A percentile compares a stretch with the other conserved stretches of the same genome.
These are phyloP conservation scores for Malurus cyaneus DNA, from an alignment of 2,113 vertebrate genomes.

Conservation along the genomic window DNA sequence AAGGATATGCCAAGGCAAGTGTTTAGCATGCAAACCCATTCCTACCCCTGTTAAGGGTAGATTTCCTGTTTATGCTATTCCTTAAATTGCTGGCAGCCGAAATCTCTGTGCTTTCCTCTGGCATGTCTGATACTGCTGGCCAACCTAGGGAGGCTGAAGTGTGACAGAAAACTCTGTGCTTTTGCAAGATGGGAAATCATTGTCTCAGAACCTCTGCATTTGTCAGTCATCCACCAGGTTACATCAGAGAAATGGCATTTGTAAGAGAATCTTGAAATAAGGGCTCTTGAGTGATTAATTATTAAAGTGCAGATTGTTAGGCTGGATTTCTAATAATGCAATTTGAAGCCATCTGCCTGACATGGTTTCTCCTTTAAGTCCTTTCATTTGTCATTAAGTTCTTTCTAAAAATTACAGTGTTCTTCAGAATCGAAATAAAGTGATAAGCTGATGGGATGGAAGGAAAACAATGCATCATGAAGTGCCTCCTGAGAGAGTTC, in stretches of 20 bases:
- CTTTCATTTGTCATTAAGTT: not conserved
- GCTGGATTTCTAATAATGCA: not conserved
- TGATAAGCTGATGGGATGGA: not conserved
- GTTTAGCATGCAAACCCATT: not conserved
- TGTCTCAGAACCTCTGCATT: not conserved
- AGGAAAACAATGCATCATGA: not conserved
- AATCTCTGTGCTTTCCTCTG: not conserved
- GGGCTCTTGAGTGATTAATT: not conserved
- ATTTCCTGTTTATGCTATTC: not conserved
- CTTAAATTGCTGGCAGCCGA: not conserved
- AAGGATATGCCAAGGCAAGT: not conserved
- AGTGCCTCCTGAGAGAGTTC: not conserved
- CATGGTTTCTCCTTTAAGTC: not conserved
- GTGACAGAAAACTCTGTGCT: not conserved
- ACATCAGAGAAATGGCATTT: not conserved
- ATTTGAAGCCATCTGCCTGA: not conserved
- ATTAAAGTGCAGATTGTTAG: not conserved
- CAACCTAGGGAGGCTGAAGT: not conserved
- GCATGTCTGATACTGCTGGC: not conserved
- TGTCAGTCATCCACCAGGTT: not conserved
- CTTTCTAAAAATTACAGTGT: not conserved
- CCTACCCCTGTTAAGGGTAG: not conserved
- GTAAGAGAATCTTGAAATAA: not conserved
- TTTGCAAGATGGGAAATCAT: not conserved
- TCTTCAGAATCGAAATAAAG: not conserved